Percentiles rank a stretch among this genome's conserved stretches.
Evolutionary conservation across 2,888 invertebrate species (phyloP).

Genomic region (Dinocampus coccinellae): DNA sequence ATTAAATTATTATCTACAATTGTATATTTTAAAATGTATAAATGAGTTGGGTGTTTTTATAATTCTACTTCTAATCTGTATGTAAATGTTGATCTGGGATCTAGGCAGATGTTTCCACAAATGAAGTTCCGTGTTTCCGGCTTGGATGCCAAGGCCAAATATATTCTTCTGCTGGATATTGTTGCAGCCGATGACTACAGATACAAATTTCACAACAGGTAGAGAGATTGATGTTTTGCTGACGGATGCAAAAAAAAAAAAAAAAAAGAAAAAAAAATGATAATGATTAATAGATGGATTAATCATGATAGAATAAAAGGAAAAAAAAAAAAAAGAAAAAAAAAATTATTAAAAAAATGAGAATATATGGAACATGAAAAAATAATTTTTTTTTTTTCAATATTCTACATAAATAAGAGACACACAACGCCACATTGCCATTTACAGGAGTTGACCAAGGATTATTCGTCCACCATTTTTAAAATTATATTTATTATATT

Average conservation of each 20-base stretch:
- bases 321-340: background rate
- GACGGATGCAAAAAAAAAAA: slow-evolving; percentile 6
- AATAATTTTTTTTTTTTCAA: no score
- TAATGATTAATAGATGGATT: no score
- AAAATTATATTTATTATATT: background rate
- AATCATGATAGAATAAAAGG: no score
- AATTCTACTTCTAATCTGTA: slow-evolving; percentile 46
- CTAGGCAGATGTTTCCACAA: slow-evolving; percentile 99
- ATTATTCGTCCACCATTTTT: slow-evolving; percentile 32
- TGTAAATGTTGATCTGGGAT: slow-evolving; percentile 67
- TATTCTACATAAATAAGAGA: no score
- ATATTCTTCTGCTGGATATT: slow-evolving; percentile 98
- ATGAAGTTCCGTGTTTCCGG: slow-evolving; percentile 99
- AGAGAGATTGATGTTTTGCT: slow-evolving; percentile 56
- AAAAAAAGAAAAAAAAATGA: background rate
- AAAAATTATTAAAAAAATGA: background rate
- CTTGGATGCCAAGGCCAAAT: slow-evolving; percentile 98
- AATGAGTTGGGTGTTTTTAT: slow-evolving; percentile 27
- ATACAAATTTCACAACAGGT: slow-evolving; percentile 98
- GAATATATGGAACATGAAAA: no score
- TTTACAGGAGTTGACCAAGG: slow-evolving; percentile 29
- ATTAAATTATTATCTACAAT: background rate
- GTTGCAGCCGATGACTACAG: slow-evolving; percentile 99
- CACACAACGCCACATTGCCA: slow-evolving; percentile 31
- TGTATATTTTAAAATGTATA: background rate